Evolutionary conservation across 2,113 vertebrate species (phyloP).

Genomic region (Isichthys henryi): DNA sequence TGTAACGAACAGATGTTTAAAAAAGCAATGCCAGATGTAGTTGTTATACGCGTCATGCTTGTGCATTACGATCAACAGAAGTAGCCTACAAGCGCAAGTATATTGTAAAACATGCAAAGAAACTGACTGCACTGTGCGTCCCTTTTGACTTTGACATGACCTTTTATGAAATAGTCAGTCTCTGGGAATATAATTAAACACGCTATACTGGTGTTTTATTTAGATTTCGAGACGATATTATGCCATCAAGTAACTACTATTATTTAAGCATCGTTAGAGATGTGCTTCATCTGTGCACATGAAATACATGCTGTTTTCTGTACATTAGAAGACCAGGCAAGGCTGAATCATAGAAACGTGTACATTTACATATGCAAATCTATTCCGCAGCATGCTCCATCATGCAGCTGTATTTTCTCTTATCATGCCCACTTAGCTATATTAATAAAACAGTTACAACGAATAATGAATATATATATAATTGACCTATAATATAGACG

Average conservation of each 20-base stretch:
- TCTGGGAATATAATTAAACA: background rate
- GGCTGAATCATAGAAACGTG: background rate
- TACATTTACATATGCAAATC: constrained; percentile 13
- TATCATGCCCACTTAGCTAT: background rate
- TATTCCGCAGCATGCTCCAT: background rate
- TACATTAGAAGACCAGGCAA: background rate
- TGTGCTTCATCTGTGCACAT: background rate
- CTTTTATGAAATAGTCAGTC: background rate
- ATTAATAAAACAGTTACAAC: background rate
- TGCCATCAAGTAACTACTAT: background rate
- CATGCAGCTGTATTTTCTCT: background rate
- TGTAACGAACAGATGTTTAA: constrained; percentile 1
- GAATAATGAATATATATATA: background rate
- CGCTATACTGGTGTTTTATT: background rate
- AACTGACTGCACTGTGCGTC: background rate
- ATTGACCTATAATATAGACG: background rate
- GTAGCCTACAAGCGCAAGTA: background rate
- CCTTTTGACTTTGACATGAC: background rate
- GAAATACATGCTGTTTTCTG: background rate
- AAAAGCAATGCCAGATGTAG: background rate
- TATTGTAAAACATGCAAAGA: background rate
- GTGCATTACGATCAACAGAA: background rate
- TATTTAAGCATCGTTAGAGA: background rate
- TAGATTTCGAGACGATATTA: background rate
- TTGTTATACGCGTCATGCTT: background rate